Evolutionary conservation across 1,140 invertebrate genomes (phyloP).

Genomic region (Brachionus koreanus): DNA sequence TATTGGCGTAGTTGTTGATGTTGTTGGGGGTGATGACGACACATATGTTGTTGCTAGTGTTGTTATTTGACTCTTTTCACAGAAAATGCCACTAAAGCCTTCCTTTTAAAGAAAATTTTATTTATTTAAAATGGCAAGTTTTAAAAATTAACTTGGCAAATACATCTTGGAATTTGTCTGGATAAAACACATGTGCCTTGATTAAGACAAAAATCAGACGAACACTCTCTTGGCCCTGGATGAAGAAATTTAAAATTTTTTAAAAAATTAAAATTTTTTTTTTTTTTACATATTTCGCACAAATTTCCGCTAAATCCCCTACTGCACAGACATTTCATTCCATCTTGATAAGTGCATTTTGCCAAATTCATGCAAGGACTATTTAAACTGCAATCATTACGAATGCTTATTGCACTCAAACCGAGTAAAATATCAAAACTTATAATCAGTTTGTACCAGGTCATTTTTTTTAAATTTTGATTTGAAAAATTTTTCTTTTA

Average conservation of each 20-base stretch:
- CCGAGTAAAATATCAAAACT: not conserved
- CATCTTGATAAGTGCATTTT: not conserved
- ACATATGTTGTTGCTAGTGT: not conserved
- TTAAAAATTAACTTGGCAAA: not conserved
- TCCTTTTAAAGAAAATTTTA: not conserved
- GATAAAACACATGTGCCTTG: not conserved
- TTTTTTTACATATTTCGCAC: slow-evolving; percentile 1
- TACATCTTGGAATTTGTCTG: not conserved
- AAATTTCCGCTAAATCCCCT: slow-evolving; percentile 13
- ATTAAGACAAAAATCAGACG: slow-evolving; percentile 8
- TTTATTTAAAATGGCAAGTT: not conserved
- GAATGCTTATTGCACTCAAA: not conserved
- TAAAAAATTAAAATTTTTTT: not conserved
- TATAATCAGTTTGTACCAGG: not conserved
- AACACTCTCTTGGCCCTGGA: slow-evolving; percentile 12
- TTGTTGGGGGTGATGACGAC: not conserved
- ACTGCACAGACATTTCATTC: not conserved
- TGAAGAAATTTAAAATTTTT: not conserved
- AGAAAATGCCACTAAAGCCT: not conserved
- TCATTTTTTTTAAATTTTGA: not conserved
- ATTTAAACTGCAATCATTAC: not conserved
- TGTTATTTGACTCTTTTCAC: not conserved
- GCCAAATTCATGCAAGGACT: slow-evolving; percentile 11
- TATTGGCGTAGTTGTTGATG: too few relatives aligned
- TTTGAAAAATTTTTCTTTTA: not conserved